A percentile compares a stretch with the other conserved stretches of the same genome.
Evolutionary conservation across 2,888 invertebrate species (phyloP).

Genomic region (Lamellibrachia columna): DNA sequence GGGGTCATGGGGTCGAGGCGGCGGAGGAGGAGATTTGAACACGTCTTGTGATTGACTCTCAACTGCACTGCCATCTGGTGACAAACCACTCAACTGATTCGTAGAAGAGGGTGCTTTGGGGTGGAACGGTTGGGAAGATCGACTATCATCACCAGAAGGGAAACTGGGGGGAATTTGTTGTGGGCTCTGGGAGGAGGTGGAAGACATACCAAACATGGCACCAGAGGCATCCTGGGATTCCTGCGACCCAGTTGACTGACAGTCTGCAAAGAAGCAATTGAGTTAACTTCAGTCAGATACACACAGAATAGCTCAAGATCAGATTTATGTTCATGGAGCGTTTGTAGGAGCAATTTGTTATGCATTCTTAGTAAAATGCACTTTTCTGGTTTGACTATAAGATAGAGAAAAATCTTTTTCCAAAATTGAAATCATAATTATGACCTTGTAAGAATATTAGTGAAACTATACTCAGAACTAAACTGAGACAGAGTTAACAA

Average conservation of each 20-base stretch:
- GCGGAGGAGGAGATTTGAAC: slow-evolving; percentile 27
- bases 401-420: too few species aligned
- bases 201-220: not conserved
- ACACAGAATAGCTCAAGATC: not conserved
- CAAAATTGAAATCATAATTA: too few species aligned
- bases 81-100: not conserved
- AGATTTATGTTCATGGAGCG: not conserved
- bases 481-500: too few species aligned
- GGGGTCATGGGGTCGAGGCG: not conserved
- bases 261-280: not conserved
- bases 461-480: too few species aligned
- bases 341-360: too few species aligned
- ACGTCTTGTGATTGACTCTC: slow-evolving; percentile 14
- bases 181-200: slow-evolving; percentile 6
- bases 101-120: not conserved
- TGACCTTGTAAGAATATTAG: too few species aligned
- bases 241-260: not conserved
- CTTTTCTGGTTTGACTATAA: too few species aligned
- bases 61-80: slow-evolving; percentile 13
- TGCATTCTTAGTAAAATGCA: too few species aligned
- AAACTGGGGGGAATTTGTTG: not conserved
- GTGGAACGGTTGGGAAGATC: not conserved
- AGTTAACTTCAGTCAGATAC: not conserved
- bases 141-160: not conserved
- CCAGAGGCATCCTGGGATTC: not conserved